Evolutionary conservation across 2,113 vertebrate genomes (phyloP), one percentile per base, ranked within the genome.

Genomic region (Alligator sinensis): DNA sequence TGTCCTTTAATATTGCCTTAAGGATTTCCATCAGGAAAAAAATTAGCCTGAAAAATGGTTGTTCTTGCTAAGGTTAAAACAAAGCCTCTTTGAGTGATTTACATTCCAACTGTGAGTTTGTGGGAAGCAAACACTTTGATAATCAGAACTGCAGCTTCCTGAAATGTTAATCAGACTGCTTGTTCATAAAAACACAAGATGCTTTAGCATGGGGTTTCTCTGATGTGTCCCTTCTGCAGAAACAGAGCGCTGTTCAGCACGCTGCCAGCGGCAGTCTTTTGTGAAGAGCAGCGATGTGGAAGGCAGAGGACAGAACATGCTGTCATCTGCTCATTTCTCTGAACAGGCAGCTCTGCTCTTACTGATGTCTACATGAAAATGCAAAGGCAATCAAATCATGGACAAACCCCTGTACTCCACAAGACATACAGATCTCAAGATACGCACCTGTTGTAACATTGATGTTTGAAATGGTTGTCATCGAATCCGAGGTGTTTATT

Each of bases 401-500:
- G 63, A n/a, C 24, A 77, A 77, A 70, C 61, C 38, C 11, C 3
- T 8, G 21, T 1, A 0, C 55, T 16, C 64, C 30, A 2, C 57
- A 84, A 28, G 70, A 83, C 3, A 64, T 9, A 78, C 24, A 89
- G 75, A 68, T 60, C 63, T 62, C 57, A 70, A 47, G 9, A 27
- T 60, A 95, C 97, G 72, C 86, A 98, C 98, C 97, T 95, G 98
- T 97, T 79, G 98, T 97, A 88, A 97, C 8, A 3, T n/a, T 87
- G 21, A 98, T 84, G 59, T 89, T 91, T 91, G 97, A 95, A 94
- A 98, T 62, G 28, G 66, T 88, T 0, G 68, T 30, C 22, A 90
- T 68, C 78, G 4, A 62, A 57, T 87, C 75, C 47, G 95, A 89
- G 94, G 80, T 68, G 11, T 96, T 97, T 24, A n/a, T 77, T 90